Evolutionary conservation across 2,888 invertebrate species (phyloP).

Genomic region (Sylvicola cinctus): DNA sequence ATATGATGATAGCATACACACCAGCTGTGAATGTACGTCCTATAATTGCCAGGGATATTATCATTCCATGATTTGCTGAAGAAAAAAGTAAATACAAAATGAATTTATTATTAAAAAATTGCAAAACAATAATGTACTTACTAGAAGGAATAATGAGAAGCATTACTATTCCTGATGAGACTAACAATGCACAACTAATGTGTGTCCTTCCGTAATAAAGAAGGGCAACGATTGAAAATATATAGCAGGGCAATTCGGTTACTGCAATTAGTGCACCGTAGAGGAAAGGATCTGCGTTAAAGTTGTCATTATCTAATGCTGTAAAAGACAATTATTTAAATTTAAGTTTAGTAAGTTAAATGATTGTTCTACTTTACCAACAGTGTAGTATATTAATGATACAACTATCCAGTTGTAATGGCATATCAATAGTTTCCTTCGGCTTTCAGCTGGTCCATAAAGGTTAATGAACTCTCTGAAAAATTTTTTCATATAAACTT

Average conservation of each 20-base stretch:
- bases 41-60: conserved; percentile 16
- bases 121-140: neutral
- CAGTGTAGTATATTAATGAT: conserved; percentile 2
- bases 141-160: neutral
- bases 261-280: conserved; percentile 3
- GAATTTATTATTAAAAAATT: neutral
- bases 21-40: conserved; percentile 23
- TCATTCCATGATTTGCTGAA: neutral
- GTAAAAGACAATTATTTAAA: neutral
- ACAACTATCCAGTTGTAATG: conserved; percentile 1
- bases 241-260: conserved; percentile 2
- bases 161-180: neutral
- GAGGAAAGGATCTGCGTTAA: conserved; percentile 1
- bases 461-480: neutral
- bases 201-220: neutral
- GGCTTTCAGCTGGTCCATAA: neutral
- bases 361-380: neutral
- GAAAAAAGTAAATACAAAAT: neutral
- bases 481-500: neutral
- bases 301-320: conserved; percentile 4
- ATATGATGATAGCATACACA: conserved; percentile 25
- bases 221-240: neutral
- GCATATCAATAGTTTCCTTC: conserved; percentile 1
- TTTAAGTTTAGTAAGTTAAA: no score
- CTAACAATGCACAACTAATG: neutral